Evolutionary conservation across 2,113 vertebrate species (phyloP).

Genomic region (Plestiodon gilberti): DNA sequence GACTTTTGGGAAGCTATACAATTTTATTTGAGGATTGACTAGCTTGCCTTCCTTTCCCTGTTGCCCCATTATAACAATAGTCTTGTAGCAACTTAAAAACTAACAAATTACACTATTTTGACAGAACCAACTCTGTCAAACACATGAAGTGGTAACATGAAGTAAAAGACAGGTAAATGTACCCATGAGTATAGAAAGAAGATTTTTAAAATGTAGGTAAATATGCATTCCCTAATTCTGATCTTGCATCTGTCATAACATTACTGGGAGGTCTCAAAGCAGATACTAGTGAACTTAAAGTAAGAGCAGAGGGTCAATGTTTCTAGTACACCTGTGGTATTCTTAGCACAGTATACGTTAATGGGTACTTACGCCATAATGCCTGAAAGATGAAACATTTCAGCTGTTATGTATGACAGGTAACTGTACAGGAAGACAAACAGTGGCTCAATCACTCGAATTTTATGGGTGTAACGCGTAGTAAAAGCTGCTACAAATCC

Average conservation of each 20-base stretch:
- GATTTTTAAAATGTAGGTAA: too few relatives aligned
- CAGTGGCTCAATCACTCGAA: constrained; percentile 94
- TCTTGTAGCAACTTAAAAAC: too few relatives aligned
- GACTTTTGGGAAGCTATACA: too few relatives aligned
- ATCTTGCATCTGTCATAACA: too few relatives aligned
- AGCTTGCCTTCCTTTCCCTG: too few relatives aligned
- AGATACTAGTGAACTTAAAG: constrained; percentile 29
- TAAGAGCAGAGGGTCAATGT: constrained; percentile 29
- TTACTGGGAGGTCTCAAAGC: background rate
- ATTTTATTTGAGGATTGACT: too few relatives aligned
- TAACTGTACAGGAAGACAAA: constrained; percentile 99
- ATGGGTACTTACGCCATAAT: constrained; percentile 95
- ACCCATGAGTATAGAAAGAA: too few relatives aligned
- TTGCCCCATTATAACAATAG: too few relatives aligned
- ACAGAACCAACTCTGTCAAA: too few relatives aligned
- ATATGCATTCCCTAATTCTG: too few relatives aligned
- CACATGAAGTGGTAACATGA: background rate
- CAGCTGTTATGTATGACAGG: constrained; percentile 93
- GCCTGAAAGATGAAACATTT: constrained; percentile 94
- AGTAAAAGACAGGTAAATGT: rapidly evolving
- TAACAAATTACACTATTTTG: too few relatives aligned
- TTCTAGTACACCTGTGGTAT: constrained; percentile 40
- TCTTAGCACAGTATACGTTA: constrained; percentile 44
- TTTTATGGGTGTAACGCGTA: constrained; percentile 93
- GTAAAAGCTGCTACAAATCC: constrained; percentile 96